A percentile compares a stretch with the other conserved stretches of the same genome.
phyloP scores from a whole-genome alignment of 2,113 vertebrate species.

The Pungitius pungitius region DNA sequence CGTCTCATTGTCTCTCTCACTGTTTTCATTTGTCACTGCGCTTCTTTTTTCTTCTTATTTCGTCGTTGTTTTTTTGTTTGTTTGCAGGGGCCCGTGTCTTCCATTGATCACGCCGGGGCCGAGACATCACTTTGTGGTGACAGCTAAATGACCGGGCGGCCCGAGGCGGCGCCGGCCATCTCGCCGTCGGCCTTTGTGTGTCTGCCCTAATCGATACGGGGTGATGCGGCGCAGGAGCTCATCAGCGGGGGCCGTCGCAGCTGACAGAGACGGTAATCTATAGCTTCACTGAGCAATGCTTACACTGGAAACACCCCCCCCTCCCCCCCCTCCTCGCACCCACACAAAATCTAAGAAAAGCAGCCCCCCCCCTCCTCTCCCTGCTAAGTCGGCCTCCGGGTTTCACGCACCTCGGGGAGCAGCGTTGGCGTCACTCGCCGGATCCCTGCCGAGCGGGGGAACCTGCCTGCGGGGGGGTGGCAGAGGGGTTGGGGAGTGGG shows the following conservation, averaged over 20 bases:
- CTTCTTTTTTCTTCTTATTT: not conserved
- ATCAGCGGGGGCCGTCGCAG: slow-evolving; percentile 71
- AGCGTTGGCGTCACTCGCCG: slow-evolving; percentile 42
- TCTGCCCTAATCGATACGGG: slow-evolving; percentile 74
- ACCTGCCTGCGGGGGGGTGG: slow-evolving; percentile 55
- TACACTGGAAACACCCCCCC: slow-evolving; percentile 37
- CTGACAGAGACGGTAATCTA: slow-evolving; percentile 75
- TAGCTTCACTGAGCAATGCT: slow-evolving; percentile 70
- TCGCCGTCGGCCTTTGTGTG: slow-evolving; percentile 60
- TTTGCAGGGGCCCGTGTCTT: slow-evolving; percentile 47
- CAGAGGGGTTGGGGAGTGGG: not conserved
- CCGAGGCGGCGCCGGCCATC: slow-evolving; percentile 67
- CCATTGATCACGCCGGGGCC: slow-evolving; percentile 68
- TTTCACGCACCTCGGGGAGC: slow-evolving; percentile 61
- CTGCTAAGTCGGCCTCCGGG: slow-evolving; percentile 52
- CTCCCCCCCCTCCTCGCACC: slow-evolving; percentile 3
- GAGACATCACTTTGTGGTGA: slow-evolving; percentile 77
- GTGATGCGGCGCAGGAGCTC: slow-evolving; percentile 72
- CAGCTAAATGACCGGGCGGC: slow-evolving; percentile 78
- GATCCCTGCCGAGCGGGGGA: slow-evolving; percentile 34
- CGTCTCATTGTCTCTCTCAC: not conserved
- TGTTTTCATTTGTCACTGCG: no score
- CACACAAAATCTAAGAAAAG: slow-evolving; percentile 38
- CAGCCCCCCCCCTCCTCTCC: slow-evolving; percentile 13
- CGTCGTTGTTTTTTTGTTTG: slow-evolving; percentile 15